phyloP scores from a whole-genome alignment of 2,797 vertebrate genomes.

The Takifugu ocellatus region DNA sequence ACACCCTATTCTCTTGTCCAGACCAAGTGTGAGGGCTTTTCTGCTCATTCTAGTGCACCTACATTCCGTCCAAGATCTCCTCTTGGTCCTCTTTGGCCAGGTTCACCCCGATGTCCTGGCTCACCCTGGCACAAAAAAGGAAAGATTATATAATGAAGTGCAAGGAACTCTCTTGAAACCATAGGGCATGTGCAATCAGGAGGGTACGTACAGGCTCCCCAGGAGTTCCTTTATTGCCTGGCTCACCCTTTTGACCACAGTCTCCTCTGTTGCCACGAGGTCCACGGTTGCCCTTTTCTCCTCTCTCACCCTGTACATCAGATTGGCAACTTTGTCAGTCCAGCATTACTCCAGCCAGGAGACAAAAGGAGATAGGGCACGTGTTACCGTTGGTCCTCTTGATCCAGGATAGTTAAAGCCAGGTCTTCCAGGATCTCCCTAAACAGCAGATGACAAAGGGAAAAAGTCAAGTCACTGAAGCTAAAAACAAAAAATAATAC shows the following conservation, averaged over 20 bases:
- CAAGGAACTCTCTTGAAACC: background rate
- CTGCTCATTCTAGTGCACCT: conserved; percentile 26
- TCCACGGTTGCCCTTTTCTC: conserved; percentile 81
- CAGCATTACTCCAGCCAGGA: background rate
- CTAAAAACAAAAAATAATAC: background rate
- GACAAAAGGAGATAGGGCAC: background rate
- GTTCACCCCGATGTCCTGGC: conserved; percentile 69
- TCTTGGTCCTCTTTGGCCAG: conserved; percentile 63
- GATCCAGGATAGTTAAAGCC: conserved; percentile 91
- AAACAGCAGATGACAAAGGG: conserved; percentile 8
- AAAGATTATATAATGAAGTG: background rate
- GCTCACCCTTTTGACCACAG: conserved; percentile 84
- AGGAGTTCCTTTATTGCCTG: conserved; percentile 79
- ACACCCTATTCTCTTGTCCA: conserved; percentile 1
- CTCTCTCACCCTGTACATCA: conserved; percentile 84
- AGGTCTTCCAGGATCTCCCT: conserved; percentile 88
- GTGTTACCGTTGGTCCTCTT: conserved; percentile 81
- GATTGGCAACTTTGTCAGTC: background rate
- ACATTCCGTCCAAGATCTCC: conserved; percentile 69
- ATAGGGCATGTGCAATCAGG: background rate
- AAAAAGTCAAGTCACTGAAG: conserved; percentile 25
- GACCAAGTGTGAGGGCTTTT: no score
- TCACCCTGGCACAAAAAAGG: conserved; percentile 65
- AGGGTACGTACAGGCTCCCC: conserved; percentile 76
- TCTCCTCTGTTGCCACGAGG: conserved; percentile 87